Evolutionary conservation across 2,797 vertebrate genomes (phyloP), one percentile per base, ranked within the genome.

Genomic region (Botia almorhae): DNA sequence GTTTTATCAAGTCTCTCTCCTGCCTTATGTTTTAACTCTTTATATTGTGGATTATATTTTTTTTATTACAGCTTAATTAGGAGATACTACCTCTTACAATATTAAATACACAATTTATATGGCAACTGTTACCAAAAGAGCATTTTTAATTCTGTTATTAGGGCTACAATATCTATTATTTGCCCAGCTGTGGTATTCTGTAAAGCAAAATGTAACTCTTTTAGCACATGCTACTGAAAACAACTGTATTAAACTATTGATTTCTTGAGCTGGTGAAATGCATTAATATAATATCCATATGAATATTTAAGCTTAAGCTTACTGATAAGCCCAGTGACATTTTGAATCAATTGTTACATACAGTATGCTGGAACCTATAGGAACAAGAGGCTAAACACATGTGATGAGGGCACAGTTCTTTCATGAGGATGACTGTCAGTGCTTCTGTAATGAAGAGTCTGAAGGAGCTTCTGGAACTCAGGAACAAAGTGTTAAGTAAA

Each of bases 401-500:
- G 81, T 76, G 67, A 14, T 48, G 56, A 51, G 29, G 64, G 60
- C 75, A 78, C 65, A 46, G 17, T 43, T 16, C 60, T 63, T 77
- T 75, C 68, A 60, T 58, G 63, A 70, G 56, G 36, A 81, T 81
- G 79, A 84, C 69, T 76, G 64, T 73, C 72, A 55, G 70, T 69
- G 73, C 84, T 84, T 83, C 83, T 82, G 74, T 82, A 73, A 77
- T 72, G 69, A 83, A 74, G 74, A 65, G 81, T 65, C 36, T 58
- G 46, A 69, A 43, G 48, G 67, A 82, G 68, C 67, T 78, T 73
- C 77, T 80, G 69, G 68, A 82, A 73, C 51, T 14, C 56, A 64
- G 58, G 55, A 83, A 72, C 50, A 53, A 83, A 83, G 78, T 81
- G 85, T 79, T 78, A 69, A 75, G 83, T 78, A 81, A 86, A 84